These are phyloP conservation scores for Macrosoma leucophasiata DNA, from an alignment of 2,888 invertebrate species.

Conservation along the genomic window DNA sequence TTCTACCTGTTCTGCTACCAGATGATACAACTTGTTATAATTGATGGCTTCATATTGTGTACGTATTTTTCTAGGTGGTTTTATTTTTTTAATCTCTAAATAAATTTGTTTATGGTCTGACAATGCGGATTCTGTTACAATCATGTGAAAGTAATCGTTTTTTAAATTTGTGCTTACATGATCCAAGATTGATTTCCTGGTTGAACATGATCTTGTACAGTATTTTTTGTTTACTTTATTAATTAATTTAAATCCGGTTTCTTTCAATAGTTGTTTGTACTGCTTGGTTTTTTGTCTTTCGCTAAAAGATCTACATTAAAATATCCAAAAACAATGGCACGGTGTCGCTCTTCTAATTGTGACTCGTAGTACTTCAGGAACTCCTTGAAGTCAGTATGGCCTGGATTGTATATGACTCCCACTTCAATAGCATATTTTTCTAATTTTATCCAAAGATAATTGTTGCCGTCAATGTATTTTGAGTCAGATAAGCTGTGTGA, in stretches of 20 bases:
- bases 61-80: slow-evolving; percentile 11
- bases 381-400: slow-evolving; percentile 12
- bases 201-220: slow-evolving; percentile 13
- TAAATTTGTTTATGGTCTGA: slow-evolving; percentile 22
- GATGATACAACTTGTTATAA: slow-evolving; percentile 11
- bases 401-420: slow-evolving; percentile 10
- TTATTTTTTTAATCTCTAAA: slow-evolving; percentile 17
- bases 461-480: slow-evolving; percentile 10
- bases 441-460: slow-evolving; percentile 13
- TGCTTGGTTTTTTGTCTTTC: slow-evolving; percentile 7
- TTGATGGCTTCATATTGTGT: slow-evolving; percentile 17
- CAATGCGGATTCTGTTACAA: slow-evolving; percentile 13
- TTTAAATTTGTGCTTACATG: slow-evolving; percentile 19
- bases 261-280: slow-evolving; percentile 2
- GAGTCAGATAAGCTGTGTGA: slow-evolving; percentile 10
- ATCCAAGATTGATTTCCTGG: slow-evolving; percentile 22
- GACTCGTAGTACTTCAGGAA: slow-evolving; percentile 11
- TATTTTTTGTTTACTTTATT: slow-evolving; percentile 20
- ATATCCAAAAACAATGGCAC: slow-evolving; percentile 20
- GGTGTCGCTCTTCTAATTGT: slow-evolving; percentile 10
- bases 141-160: slow-evolving; percentile 16
- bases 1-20: slow-evolving; percentile 6
- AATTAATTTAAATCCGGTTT: slow-evolving; percentile 16
- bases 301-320: slow-evolving; percentile 17
- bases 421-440: slow-evolving; percentile 10